A percentile compares a stretch with the other conserved stretches of the same genome.
Evolutionary conservation across 2,113 vertebrate genomes (phyloP).

Genomic region (Rhinogobius similis): DNA sequence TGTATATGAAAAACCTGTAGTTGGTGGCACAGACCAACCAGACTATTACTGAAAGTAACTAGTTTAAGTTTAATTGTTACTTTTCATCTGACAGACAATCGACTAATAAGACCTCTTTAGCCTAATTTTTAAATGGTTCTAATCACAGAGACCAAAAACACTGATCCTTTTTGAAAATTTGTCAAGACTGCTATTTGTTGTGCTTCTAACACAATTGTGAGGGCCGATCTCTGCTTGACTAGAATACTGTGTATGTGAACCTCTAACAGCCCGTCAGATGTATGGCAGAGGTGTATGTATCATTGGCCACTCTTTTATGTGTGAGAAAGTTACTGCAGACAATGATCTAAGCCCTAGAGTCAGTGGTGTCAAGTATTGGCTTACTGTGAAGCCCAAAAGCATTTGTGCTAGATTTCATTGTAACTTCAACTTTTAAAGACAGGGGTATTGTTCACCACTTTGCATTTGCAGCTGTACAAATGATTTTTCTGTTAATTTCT

Average conservation of each 20-base stretch:
- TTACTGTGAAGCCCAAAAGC: constrained; percentile 6
- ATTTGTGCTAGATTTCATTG: constrained; percentile 11
- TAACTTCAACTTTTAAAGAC: not conserved
- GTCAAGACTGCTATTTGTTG: not conserved
- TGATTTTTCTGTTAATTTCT: constrained; percentile 7
- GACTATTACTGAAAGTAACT: no score
- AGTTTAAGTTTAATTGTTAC: not conserved
- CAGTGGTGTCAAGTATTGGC: constrained; percentile 23
- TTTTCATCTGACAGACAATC: not conserved
- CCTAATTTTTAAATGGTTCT: no score
- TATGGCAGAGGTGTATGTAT: not conserved
- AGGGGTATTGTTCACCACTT: constrained; percentile 10
- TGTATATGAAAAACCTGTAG: no score
- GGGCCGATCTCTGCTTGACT: not conserved
- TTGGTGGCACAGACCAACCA: no score
- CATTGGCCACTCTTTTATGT: not conserved
- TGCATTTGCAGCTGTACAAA: constrained; percentile 5
- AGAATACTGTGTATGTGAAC: not conserved
- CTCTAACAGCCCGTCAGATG: not conserved
- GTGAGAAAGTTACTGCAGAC: constrained; percentile 5
- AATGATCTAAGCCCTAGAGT: not conserved
- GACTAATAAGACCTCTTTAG: no score
- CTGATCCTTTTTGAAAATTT: no score
- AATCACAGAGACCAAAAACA: no score
- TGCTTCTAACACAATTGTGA: not conserved